These are phyloP conservation scores for Macropis europaea DNA, from an alignment of 2,888 invertebrate genomes.

Conservation along the genomic window DNA sequence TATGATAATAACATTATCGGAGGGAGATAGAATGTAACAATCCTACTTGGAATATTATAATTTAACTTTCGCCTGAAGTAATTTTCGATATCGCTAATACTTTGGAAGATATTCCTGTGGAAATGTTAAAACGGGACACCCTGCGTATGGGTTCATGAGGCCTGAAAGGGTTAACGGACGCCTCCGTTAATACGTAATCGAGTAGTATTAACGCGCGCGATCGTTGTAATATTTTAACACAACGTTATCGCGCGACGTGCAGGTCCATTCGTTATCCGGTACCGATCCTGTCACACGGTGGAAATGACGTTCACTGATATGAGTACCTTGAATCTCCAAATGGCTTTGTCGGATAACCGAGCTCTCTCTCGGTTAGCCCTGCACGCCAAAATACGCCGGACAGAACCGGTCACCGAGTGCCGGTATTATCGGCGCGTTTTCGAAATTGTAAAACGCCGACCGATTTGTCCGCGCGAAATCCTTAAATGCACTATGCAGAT, in stretches of 20 bases:
- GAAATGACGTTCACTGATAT: constrained; percentile 58
- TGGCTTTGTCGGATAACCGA: constrained; percentile 41
- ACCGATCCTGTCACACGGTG: constrained; percentile 56
- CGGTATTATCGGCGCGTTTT: constrained; percentile 42
- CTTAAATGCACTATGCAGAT: constrained; percentile 43
- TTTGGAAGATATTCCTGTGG: no score
- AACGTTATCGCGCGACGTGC: constrained; percentile 57
- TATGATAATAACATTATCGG: no score
- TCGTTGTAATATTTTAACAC: constrained; percentile 60
- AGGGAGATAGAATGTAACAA: no score
- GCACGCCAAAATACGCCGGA: constrained; percentile 26
- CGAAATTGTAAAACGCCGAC: constrained; percentile 42
- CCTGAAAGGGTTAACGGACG: constrained; percentile 4
- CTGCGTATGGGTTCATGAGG: no score
- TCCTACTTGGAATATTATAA: no score
- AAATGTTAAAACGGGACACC: no score
- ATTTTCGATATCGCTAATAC: no score
- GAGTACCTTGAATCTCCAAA: constrained; percentile 55
- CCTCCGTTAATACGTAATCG: constrained; percentile 31
- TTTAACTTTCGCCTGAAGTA: no score
- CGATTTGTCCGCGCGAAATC: constrained; percentile 34
- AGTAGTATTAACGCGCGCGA: constrained; percentile 37
- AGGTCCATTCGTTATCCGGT: constrained; percentile 60
- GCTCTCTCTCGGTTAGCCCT: constrained; percentile 36
- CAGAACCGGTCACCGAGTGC: constrained; percentile 32